A percentile compares a stretch with the other conserved stretches of the same genome.
These are phyloP conservation scores for Eupeodes corollae DNA, from an alignment of 1,140 invertebrate genomes.

Conservation along the genomic window DNA sequence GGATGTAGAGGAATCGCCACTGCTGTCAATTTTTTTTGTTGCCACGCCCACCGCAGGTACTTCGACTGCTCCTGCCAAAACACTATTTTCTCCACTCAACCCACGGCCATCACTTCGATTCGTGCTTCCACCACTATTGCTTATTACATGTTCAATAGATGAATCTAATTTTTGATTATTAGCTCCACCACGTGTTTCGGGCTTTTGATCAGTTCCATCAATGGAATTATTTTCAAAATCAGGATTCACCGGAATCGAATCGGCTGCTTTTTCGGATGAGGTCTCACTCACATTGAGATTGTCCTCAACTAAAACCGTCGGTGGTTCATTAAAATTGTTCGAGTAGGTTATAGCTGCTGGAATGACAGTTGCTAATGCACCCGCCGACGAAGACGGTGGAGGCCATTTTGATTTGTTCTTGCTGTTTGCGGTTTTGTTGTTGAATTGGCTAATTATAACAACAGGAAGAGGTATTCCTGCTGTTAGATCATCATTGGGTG, in stretches of 20 bases:
- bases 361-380: slow-evolving; percentile 4
- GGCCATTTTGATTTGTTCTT: slow-evolving; percentile 32
- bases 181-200: slow-evolving; percentile 4
- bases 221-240: slow-evolving; percentile 36
- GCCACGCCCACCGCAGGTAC: slow-evolving; percentile 14
- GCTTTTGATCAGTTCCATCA: slow-evolving; percentile 27
- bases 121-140: slow-evolving; percentile 1
- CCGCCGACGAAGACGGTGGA: slow-evolving; percentile 18
- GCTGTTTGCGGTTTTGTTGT: slow-evolving; percentile 24
- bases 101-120: background rate
- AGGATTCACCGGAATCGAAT: slow-evolving; percentile 18
- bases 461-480: slow-evolving; percentile 16
- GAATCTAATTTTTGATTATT: background rate
- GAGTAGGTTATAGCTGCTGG: background rate
- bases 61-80: slow-evolving; percentile 6
- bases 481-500: slow-evolving; percentile 10
- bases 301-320: background rate
- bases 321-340: background rate
- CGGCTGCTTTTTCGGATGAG: slow-evolving; percentile 22
- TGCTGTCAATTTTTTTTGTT: slow-evolving; percentile 20
- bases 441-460: background rate
- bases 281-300: slow-evolving; percentile 7
- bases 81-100: background rate
- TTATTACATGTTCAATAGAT: slow-evolving; percentile 11
- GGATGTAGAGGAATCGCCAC: slow-evolving; percentile 9